These are phyloP conservation scores for Patagioenas fasciata DNA, from an alignment of 2,113 vertebrate species.

Conservation along the genomic window DNA sequence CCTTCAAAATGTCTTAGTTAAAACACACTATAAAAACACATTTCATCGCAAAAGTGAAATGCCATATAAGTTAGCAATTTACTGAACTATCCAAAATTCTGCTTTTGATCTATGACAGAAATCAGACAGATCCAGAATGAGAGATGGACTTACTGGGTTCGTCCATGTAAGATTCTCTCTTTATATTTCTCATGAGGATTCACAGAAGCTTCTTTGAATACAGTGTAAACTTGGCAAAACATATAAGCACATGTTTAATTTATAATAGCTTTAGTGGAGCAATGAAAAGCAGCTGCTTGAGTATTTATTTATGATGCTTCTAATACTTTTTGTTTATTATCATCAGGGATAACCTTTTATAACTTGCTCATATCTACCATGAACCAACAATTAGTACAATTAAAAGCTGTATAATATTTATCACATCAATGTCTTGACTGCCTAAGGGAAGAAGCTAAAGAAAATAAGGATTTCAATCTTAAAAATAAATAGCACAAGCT, in stretches of 20 bases:
- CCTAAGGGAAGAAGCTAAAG: background rate
- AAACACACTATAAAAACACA: background rate
- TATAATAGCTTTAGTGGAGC: background rate
- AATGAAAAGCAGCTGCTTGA: constrained; percentile 10
- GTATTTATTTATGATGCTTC: constrained; percentile 39
- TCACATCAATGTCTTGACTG: background rate
- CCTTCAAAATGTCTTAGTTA: background rate
- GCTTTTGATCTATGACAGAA: background rate
- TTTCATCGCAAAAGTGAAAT: background rate
- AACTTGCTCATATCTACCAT: background rate
- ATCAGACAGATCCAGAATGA: background rate
- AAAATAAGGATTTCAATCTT: background rate
- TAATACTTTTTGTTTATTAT: constrained; percentile 24
- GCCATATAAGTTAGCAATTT: background rate
- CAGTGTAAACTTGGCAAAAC: background rate
- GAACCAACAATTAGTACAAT: constrained; percentile 26
- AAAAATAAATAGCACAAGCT: background rate
- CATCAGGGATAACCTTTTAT: constrained; percentile 4
- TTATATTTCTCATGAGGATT: background rate
- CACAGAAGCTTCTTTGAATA: background rate
- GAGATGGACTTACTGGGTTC: background rate
- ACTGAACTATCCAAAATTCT: background rate
- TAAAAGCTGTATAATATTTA: constrained; percentile 20
- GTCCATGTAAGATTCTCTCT: background rate
- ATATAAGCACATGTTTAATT: background rate